phyloP scores from a whole-genome alignment of 2,888 invertebrate species.

The Mycalesis mineus region DNA sequence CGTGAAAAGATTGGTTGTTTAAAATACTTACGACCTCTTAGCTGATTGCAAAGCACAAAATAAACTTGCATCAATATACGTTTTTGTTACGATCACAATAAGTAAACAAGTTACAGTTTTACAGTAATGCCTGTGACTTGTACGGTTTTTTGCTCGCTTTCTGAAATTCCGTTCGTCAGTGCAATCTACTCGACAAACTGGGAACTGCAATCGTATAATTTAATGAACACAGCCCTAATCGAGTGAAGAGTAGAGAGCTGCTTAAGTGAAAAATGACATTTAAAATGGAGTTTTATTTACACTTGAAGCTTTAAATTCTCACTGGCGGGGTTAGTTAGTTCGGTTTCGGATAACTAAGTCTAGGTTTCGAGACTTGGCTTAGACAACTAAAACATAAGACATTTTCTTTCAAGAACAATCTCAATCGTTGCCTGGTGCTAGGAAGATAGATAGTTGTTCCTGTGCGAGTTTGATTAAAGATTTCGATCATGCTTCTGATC shows the following conservation, averaged over 20 bases:
- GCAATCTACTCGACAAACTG: constrained; percentile 64
- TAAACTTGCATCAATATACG: background rate
- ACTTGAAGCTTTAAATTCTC: background rate
- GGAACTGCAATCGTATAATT: constrained; percentile 66
- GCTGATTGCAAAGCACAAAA: background rate
- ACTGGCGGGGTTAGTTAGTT: no score
- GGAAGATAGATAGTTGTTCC: no score
- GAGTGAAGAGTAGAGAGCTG: constrained; percentile 54
- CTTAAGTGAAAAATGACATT: constrained; percentile 51
- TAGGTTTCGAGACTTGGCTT: no score
- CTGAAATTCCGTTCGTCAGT: constrained; percentile 37
- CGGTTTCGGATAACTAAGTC: no score
- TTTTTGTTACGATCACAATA: no score
- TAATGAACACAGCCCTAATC: constrained; percentile 71
- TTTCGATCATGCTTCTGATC: no score
- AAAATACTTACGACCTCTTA: no score
- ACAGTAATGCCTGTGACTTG: constrained; percentile 16
- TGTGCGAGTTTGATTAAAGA: no score
- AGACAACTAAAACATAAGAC: no score
- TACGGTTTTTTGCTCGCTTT: constrained; percentile 23
- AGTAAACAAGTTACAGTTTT: constrained; percentile 8
- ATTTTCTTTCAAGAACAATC: no score
- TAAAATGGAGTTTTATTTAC: constrained; percentile 39
- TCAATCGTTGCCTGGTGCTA: no score
- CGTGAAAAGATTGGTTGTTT: no score